Conservation (phyloP, 2,113 vertebrate species). For the Dipodomys spectabilis region DNA sequence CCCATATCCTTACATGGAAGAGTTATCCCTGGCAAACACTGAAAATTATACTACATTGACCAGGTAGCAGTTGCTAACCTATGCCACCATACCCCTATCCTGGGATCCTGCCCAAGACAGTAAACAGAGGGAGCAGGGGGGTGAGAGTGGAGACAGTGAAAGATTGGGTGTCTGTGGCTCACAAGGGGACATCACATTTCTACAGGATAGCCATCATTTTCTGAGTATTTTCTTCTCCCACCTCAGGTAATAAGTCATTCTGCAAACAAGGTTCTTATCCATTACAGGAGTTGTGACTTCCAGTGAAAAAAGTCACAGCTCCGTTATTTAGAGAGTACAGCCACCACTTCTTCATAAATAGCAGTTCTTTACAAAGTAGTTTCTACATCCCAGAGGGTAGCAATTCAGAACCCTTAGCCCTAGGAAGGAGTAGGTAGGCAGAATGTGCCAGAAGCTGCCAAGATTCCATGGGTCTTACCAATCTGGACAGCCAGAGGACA, state of each 20-base stretch:
- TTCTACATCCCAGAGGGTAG: background rate
- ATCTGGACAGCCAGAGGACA: accelerated
- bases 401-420: no score
- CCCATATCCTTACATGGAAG: background rate
- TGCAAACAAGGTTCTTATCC: background rate
- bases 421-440: background rate
- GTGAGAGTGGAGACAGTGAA: background rate
- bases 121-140: background rate
- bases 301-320: background rate
- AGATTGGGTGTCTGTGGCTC: no score
- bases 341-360: background rate
- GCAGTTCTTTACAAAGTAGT: background rate
- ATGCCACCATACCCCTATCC: background rate
- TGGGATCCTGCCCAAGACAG: background rate
- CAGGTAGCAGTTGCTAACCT: background rate
- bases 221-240: background rate
- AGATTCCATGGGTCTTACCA: no score
- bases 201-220: background rate
- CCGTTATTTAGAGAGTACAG: background rate
- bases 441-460: accelerated
- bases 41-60: background rate
- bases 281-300: slow-evolving; percentile 3
- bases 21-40: no score
- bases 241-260: background rate
- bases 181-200: background rate